These are phyloP conservation scores for Charina bottae DNA, from an alignment of 2,113 vertebrate species.

Conservation along the genomic window DNA sequence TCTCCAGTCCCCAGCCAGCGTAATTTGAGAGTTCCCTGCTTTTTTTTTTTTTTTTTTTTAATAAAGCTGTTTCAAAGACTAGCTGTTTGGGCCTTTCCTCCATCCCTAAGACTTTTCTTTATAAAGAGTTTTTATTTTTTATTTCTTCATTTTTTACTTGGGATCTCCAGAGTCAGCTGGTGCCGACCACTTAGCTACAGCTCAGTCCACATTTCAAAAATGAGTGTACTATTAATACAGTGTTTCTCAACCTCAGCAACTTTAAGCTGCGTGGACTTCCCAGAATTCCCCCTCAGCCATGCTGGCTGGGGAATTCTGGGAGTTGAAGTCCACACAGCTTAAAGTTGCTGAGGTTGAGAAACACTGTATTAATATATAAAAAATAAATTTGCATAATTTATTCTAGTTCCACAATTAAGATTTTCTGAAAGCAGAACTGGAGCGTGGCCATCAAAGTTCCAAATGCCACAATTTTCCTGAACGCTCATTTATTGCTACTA, in stretches of 20 bases:
- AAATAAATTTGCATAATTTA: background rate
- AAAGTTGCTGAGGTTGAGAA: too few relatives aligned
- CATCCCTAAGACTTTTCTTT: background rate
- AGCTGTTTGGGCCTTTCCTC: too few relatives aligned
- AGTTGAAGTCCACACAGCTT: too few relatives aligned
- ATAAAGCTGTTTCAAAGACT: background rate
- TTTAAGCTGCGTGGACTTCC: too few relatives aligned
- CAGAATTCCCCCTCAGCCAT: too few relatives aligned
- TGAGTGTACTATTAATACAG: background rate
- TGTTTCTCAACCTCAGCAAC: too few relatives aligned
- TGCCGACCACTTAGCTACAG: background rate
- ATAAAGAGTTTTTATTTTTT: background rate
- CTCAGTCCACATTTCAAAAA: background rate
- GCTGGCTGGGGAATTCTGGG: too few relatives aligned
- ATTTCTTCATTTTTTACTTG: background rate
- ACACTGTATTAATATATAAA: background rate
- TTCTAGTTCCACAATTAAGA: background rate
- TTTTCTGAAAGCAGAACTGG: background rate
- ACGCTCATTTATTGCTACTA: background rate
- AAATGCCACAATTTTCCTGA: background rate
- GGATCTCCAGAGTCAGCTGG: background rate
- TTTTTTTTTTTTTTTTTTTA: background rate
- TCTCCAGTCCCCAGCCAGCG: background rate
- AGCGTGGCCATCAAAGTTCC: background rate
- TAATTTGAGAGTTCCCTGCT: background rate